Evolutionary conservation across 2,113 vertebrate species (phyloP).

Genomic region (Protobothrops flavoviridis): DNA sequence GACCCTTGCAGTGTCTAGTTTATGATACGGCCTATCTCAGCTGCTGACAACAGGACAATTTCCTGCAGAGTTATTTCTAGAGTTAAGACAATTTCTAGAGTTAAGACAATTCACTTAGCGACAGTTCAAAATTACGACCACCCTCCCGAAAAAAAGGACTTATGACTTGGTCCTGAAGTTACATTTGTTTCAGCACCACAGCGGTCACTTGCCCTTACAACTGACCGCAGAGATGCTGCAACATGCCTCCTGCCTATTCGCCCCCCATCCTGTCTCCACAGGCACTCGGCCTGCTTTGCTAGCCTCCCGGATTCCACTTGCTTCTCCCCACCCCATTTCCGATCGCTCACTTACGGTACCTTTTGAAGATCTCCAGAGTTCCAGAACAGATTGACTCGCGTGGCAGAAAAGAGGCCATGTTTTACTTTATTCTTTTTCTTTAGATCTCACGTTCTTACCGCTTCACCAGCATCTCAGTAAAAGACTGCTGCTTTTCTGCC

Average conservation of each 20-base stretch:
- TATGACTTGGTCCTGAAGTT: neutral
- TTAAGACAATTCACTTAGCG: neutral
- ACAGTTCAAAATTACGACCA: neutral
- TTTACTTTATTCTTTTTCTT: neutral
- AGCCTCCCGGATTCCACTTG: neutral
- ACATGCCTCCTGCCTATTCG: neutral
- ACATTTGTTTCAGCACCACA: neutral
- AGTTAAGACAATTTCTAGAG: neutral
- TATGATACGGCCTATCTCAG: neutral
- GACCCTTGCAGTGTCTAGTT: neutral
- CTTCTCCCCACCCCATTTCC: neutral
- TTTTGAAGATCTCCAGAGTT: neutral
- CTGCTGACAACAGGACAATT: neutral
- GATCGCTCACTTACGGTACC: neutral
- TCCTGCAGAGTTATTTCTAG: neutral
- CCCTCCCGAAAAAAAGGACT: neutral
- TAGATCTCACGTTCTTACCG: neutral
- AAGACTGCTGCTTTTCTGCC: neutral
- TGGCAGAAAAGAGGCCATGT: neutral
- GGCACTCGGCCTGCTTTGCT: too few relatives aligned
- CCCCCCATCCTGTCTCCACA: too few relatives aligned
- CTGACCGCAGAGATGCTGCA: too few relatives aligned
- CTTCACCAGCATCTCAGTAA: neutral
- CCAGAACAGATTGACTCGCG: too few relatives aligned
- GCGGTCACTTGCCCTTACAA: neutral